These are phyloP conservation scores for Todiramphus saurophagus DNA, from an alignment of 2,113 vertebrate species.

Conservation along the genomic window DNA sequence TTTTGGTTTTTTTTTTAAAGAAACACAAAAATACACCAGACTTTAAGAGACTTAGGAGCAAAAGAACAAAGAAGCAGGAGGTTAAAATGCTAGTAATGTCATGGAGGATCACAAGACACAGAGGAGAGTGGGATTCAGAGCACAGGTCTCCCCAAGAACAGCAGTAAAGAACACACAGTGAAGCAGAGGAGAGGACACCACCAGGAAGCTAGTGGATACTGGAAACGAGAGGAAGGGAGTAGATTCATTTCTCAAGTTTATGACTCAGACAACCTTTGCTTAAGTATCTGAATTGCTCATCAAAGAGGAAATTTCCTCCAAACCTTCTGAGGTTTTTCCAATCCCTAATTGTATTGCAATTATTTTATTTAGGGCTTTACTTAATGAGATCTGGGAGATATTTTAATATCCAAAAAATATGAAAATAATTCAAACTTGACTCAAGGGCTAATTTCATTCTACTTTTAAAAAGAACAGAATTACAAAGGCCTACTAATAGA, in stretches of 20 bases:
- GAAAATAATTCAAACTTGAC: slow-evolving; percentile 79
- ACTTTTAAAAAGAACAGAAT: slow-evolving; percentile 63
- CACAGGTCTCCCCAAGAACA: neutral
- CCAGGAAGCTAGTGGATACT: neutral
- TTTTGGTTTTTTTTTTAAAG: neutral
- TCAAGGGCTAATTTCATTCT: slow-evolving; percentile 79
- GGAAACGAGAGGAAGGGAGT: neutral
- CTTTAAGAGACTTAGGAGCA: neutral
- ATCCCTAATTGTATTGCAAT: slow-evolving; percentile 71
- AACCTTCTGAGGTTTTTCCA: slow-evolving; percentile 62
- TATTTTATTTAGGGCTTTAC: slow-evolving; percentile 76
- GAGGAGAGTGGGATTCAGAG: neutral
- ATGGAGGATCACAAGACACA: neutral
- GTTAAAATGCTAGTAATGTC: neutral
- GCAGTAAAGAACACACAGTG: rapidly evolving
- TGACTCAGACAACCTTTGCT: neutral
- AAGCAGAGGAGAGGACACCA: neutral
- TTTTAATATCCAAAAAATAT: slow-evolving; percentile 73
- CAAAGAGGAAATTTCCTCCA: slow-evolving; percentile 57
- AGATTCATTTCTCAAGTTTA: neutral
- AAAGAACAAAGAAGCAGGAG: neutral
- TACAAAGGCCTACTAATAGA: neutral
- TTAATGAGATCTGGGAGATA: slow-evolving; percentile 81
- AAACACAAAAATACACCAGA: neutral
- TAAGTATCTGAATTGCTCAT: slow-evolving; percentile 7